A percentile compares a stretch with the other conserved stretches of the same genome.
Evolutionary conservation across 2,888 invertebrate genomes (phyloP).

Genomic region (Zonitis immaculata): DNA sequence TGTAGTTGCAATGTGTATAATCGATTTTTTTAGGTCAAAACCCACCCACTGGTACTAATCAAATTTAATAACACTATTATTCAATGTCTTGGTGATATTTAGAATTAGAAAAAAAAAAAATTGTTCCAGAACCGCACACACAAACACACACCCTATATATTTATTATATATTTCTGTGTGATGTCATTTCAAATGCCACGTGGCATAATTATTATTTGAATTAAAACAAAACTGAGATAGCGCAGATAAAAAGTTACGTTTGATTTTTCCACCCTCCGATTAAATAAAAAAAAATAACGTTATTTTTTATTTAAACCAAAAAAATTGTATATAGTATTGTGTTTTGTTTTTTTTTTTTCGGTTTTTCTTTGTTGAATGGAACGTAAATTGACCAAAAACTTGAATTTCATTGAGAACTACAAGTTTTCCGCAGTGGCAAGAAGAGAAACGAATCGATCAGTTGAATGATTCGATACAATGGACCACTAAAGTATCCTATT

Average conservation of each 20-base stretch:
- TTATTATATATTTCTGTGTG: too few relatives aligned
- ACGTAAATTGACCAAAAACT: slow-evolving; percentile 3
- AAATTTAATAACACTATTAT: slow-evolving; percentile 4
- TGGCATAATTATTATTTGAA: slow-evolving; percentile 8
- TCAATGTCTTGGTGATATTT: slow-evolving; percentile 4
- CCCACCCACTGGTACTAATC: slow-evolving; percentile 6
- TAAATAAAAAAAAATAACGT: too few relatives aligned
- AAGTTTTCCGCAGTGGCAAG: neutral
- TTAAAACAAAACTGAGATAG: neutral
- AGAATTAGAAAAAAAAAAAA: too few relatives aligned
- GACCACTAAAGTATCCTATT: neutral
- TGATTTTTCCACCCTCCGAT: too few relatives aligned
- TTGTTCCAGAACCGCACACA: neutral
- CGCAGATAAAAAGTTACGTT: too few relatives aligned
- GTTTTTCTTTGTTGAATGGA: neutral
- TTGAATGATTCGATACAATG: slow-evolving; percentile 4
- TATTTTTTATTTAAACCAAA: too few relatives aligned
- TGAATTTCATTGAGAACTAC: slow-evolving; percentile 2
- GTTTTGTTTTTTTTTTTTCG: too few relatives aligned
- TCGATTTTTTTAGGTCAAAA: slow-evolving; percentile 1
- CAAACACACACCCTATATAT: too few relatives aligned
- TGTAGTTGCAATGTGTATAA: slow-evolving; percentile 10
- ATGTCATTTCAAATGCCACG: slow-evolving; percentile 29
- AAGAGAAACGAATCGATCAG: neutral
- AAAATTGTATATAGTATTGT: too few relatives aligned